Percentiles rank a stretch among this genome's conserved stretches.
These are phyloP conservation scores for Cotesia chilonis DNA, from an alignment of 1,140 invertebrate species.

Conservation along the genomic window DNA sequence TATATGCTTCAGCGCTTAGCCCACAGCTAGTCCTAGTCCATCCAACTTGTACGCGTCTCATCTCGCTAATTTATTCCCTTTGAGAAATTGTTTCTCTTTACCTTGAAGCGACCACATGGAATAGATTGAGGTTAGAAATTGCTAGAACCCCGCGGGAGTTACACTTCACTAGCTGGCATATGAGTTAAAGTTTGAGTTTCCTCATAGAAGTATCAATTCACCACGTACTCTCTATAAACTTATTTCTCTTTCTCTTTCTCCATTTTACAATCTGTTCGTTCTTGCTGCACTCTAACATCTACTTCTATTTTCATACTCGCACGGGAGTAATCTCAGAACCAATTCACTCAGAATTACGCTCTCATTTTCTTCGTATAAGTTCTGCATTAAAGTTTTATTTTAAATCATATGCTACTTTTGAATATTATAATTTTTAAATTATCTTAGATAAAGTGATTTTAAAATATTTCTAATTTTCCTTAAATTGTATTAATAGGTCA, in stretches of 20 bases:
- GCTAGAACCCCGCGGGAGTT: conserved; percentile 2
- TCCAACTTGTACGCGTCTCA: conserved; percentile 2
- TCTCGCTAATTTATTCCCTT: conserved; percentile 42
- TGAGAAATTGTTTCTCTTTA: conserved; percentile 47
- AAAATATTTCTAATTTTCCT: too few species aligned
- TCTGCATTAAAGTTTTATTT: too few species aligned
- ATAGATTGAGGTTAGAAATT: conserved; percentile 18
- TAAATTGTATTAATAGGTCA: too few species aligned
- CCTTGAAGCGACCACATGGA: conserved; percentile 5
- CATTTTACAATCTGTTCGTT: conserved; percentile 1
- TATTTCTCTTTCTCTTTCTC: neutral
- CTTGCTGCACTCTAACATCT: neutral
- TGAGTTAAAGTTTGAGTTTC: neutral
- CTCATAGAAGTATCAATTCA: conserved; percentile 4
- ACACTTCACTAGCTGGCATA: neutral
- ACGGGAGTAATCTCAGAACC: conserved; percentile 8
- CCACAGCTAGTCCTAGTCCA: neutral
- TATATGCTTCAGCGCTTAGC: neutral
- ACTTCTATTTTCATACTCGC: neutral
- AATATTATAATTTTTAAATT: too few species aligned
- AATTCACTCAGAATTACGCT: conserved; percentile 9
- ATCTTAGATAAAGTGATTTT: too few species aligned
- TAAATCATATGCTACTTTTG: too few species aligned
- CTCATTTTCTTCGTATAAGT: too few species aligned
- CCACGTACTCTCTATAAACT: conserved; percentile 10